These are phyloP conservation scores for Loris lydekkerianus DNA, from an alignment of 2,797 vertebrate genomes.

Conservation along the genomic window DNA sequence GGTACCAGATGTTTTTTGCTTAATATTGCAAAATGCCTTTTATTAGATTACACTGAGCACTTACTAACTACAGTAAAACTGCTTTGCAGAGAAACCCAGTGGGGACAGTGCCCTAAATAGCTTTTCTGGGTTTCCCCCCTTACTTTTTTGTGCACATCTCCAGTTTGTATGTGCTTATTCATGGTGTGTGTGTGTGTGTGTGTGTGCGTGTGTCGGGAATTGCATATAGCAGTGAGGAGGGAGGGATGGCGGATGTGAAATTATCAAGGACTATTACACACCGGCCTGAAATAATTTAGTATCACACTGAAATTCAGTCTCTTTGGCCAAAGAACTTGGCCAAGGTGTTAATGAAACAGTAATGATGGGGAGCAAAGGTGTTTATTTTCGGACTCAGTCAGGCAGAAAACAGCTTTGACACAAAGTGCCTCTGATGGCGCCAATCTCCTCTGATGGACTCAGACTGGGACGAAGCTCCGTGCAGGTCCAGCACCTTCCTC, in stretches of 20 bases:
- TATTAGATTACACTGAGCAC: slow-evolving; percentile 93
- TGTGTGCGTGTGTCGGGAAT: neutral
- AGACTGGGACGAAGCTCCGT: slow-evolving; percentile 40
- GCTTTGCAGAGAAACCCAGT: slow-evolving; percentile 90
- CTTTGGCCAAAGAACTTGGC: slow-evolving; percentile 71
- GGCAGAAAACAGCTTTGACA: slow-evolving; percentile 77
- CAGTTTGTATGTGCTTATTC: slow-evolving; percentile 56
- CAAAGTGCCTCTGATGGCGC: slow-evolving; percentile 55
- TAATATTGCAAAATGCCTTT: slow-evolving; percentile 94
- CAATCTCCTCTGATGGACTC: slow-evolving; percentile 56
- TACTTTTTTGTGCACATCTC: slow-evolving; percentile 67
- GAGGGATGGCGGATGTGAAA: neutral
- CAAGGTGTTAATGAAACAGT: slow-evolving; percentile 70
- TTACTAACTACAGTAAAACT: slow-evolving; percentile 93
- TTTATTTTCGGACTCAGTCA: slow-evolving; percentile 70
- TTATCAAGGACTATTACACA: slow-evolving; percentile 22
- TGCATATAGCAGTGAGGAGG: slow-evolving; percentile 23
- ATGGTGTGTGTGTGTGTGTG: neutral
- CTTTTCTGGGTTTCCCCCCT: slow-evolving; percentile 72
- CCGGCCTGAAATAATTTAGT: neutral
- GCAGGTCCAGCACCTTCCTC: neutral
- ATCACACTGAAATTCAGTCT: slow-evolving; percentile 51
- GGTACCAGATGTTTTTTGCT: slow-evolving; percentile 94
- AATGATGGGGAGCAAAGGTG: slow-evolving; percentile 71
- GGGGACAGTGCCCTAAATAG: slow-evolving; percentile 91